phyloP scores from a whole-genome alignment of 2,113 vertebrate species.

The Phrynocephalus versicolor region DNA sequence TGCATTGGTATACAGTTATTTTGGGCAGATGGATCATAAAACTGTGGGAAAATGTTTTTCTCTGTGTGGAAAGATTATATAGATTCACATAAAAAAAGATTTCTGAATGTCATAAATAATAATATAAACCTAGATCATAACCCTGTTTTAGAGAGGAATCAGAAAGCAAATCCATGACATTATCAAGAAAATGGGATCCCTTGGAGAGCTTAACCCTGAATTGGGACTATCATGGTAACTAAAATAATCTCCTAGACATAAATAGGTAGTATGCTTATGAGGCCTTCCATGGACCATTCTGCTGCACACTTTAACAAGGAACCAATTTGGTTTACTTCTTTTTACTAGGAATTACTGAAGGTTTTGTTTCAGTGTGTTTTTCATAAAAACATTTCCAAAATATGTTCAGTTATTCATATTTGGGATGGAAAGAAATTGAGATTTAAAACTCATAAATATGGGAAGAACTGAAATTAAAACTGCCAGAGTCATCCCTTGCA shows the following conservation, averaged over 20 bases:
- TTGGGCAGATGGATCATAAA: neutral
- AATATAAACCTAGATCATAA: neutral
- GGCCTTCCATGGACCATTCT: neutral
- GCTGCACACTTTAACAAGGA: neutral
- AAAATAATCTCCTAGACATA: slow-evolving; percentile 17
- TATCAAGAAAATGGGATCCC: neutral
- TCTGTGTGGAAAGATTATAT: slow-evolving; percentile 20
- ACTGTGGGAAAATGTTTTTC: slow-evolving; percentile 14
- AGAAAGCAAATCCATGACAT: slow-evolving; percentile 12
- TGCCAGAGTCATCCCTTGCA: neutral
- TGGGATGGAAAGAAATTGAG: neutral
- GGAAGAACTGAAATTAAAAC: neutral
- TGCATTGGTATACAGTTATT: slow-evolving; percentile 7
- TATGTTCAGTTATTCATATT: neutral
- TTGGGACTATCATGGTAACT: slow-evolving; percentile 20
- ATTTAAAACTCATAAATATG: neutral
- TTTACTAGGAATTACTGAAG: neutral
- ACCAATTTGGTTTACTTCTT: neutral
- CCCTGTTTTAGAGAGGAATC: slow-evolving; percentile 30
- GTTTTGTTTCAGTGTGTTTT: neutral
- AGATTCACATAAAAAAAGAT: slow-evolving; percentile 12
- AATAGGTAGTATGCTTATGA: neutral
- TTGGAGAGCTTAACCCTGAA: slow-evolving; percentile 3
- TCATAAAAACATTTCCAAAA: neutral
- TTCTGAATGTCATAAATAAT: slow-evolving; percentile 3